Evolutionary conservation across 2,888 invertebrate species (phyloP).

Genomic region (Asteroscopus sphinx): DNA sequence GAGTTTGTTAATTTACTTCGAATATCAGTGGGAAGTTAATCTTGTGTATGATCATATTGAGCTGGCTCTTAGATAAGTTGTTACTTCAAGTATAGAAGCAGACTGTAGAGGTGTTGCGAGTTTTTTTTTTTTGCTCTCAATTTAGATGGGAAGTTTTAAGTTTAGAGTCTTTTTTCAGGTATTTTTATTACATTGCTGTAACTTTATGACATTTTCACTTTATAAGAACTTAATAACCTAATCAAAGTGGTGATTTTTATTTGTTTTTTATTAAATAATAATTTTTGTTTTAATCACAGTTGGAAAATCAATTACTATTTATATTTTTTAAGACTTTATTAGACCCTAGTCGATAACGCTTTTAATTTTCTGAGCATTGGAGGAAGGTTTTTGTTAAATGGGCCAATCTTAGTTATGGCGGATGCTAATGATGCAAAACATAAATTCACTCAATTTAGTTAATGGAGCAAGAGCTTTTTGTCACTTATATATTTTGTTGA

Average conservation of each 20-base stretch:
- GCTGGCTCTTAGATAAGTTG: conserved; percentile 48
- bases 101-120: conserved; percentile 48
- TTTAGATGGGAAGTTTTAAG: conserved; percentile 65
- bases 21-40: conserved; percentile 30
- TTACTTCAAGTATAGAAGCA: conserved; percentile 41
- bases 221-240: conserved; percentile 72
- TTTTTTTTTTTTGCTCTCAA: conserved; percentile 60
- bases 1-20: conserved; percentile 49
- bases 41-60: conserved; percentile 48
- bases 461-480: conserved; percentile 43
- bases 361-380: conserved; percentile 69
- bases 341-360: conserved; percentile 59
- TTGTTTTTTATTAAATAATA: conserved; percentile 75
- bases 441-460: conserved; percentile 48
- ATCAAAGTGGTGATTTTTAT: conserved; percentile 77
- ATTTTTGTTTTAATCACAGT: conserved; percentile 78
- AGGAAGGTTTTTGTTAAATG: conserved; percentile 69
- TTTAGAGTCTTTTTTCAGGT: conserved; percentile 70
- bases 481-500: conserved; percentile 54
- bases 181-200: conserved; percentile 72
- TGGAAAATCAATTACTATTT: conserved; percentile 76
- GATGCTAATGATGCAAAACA: conserved; percentile 45
- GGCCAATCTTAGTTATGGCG: conserved; percentile 55
- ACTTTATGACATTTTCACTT: conserved; percentile 68
- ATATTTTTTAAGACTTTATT: conserved; percentile 74